Base-by-base conservation (phyloP, 2,113 vertebrate genomes). In the Fulmarus glacialis region DNA sequence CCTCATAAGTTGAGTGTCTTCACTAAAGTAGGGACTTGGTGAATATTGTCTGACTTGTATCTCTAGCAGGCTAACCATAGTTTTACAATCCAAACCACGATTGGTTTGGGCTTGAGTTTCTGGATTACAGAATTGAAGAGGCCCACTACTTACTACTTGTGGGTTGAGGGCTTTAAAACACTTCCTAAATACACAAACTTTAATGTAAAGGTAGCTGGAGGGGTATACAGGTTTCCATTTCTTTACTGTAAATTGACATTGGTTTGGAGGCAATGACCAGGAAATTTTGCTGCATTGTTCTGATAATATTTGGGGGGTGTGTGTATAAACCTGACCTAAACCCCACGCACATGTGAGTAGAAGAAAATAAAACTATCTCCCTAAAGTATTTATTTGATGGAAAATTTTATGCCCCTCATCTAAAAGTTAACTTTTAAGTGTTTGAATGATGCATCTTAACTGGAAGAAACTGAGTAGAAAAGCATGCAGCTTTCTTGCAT, bases 1-100 rank as follows among this genome's bases (percentile, higher is more conserved):
- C 97, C 97, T 97, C 95, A 94, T 91, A 64, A 95, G 27, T 85
- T 97, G 81, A 88, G 95, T 92, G 83, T 96, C 87, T 94, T 98
- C 77, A 94, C 89, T 95, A 94, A 97, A 96, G 86, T 34, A 91
- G 85, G 72, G 63, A 80, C 43, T 96, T 74, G 83, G 53, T 97
- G 77, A 93, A 59, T 64, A 56, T 93, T 89, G 89, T 93, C 70
- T 48, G 84, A 70, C 38, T 91, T 82, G 22, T 89, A 29, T 81
- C 71, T 92, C n/a, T 89, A 85, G 74, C 40, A 91, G 43, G 60
- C 60, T 96, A 93, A 75, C 56, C 21, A 16, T 59, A 89, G 56
- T 92, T 94, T 85, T 89, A 42, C 12, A 70, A 2, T 63, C n/a
- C 63, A 91, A 89, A 80, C 52, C 60, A 83, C 52, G 9, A 87